Evolutionary conservation across 2,888 invertebrate genomes (phyloP), one percentile per base, ranked within the genome.

Genomic region (Polyommatus iphigenia): DNA sequence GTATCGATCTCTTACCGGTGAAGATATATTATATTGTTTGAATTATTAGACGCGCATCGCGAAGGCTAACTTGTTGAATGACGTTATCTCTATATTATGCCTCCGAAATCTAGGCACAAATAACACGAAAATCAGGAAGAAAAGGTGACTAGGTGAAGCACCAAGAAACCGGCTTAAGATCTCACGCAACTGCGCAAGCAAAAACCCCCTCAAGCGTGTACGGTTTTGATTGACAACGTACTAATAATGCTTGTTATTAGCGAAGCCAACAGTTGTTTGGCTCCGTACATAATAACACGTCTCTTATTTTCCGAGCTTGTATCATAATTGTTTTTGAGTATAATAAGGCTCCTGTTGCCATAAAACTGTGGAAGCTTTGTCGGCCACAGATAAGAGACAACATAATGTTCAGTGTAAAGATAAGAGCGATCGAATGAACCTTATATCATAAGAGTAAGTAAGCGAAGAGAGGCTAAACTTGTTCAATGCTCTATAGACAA

Each of bases 61-160:
- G 8, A 59, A n/a, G 24, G 10, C 24, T 62, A 59, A 13, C 24
- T 62, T 3, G 3, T 62, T 62, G 10, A 1, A 24, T 24, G 1
- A 62, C 3, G 24, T 62, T 24, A 62, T 62, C 13, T 24, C 4
- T 10, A 20, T 20, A 36, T 32, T 41, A 10, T 62, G 24, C 29
- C 1, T 29, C 13, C 10, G 24, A 29, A 67, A 29, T 29, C 3
- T 8, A 62, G 24, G 84, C 83, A 83, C 79, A 62, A 67, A 46
- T 29, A 29, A 77, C 13, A 57, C n/a, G 57, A 20, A 76, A 41
- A 77, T 50, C 62, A 67, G 46, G 67, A 77, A 67, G 67, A 46
- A 67, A 71, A 46, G 32, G 24, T 41, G 24, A 67, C 67, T 67
- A 67, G 67, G 67, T 67, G 15, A 67, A 67, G 67, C 67, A 67